Conservation (phyloP, 2,797 vertebrate genomes). For the Ctenosaura bakeri region DNA sequence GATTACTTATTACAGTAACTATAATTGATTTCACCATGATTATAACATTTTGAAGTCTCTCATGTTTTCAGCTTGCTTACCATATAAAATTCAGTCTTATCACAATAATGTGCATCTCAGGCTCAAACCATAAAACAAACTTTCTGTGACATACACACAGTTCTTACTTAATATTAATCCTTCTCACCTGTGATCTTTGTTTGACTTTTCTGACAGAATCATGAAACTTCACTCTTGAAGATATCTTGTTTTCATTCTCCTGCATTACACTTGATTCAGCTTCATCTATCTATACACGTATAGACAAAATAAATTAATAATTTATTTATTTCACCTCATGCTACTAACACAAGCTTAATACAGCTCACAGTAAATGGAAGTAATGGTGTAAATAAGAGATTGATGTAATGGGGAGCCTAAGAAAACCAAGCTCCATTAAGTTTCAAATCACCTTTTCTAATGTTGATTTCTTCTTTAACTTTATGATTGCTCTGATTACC, state of each 20-base stretch:
- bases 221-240: constrained; percentile 83
- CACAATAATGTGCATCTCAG: not conserved
- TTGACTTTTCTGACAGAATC: constrained; percentile 81
- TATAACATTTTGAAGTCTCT: not conserved
- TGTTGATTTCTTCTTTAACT: too few species aligned
- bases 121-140: not conserved
- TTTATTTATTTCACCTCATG: not conserved
- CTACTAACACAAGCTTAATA: not conserved
- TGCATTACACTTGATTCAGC: constrained; percentile 54
- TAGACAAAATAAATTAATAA: not conserved
- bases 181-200: constrained; percentile 78
- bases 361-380: too few species aligned
- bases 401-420: too few species aligned
- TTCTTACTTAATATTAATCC: constrained; percentile 13
- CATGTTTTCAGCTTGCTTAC: not conserved
- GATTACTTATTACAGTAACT: not conserved
- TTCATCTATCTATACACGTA: constrained; percentile 74
- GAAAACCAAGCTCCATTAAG: too few species aligned
- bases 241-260: constrained; percentile 69
- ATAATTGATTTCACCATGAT: not conserved
- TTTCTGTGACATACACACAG: not conserved
- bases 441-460: too few species aligned
- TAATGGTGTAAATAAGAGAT: too few species aligned
- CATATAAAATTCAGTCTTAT: not conserved
- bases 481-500: too few species aligned